A percentile compares a stretch with the other conserved stretches of the same genome.
Evolutionary conservation across 2,888 invertebrate species (phyloP).

Genomic region (Noctua pronuba): DNA sequence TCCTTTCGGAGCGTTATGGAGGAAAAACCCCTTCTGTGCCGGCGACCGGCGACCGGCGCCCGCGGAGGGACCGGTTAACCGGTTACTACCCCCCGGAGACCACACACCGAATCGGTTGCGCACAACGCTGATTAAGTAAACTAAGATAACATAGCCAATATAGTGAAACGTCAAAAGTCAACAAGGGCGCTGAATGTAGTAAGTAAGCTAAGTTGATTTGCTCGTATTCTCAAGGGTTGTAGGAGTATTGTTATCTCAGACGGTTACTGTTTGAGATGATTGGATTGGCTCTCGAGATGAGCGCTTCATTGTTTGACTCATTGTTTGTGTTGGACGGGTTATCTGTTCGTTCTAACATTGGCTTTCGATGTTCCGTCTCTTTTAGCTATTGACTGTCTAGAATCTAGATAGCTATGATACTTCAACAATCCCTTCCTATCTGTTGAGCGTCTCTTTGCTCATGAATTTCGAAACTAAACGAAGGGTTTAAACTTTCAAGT

Average conservation of each 20-base stretch:
- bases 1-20: conserved; percentile 75
- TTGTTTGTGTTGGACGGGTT: conserved; percentile 73
- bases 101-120: conserved; percentile 82
- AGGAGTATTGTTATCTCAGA: conserved; percentile 83
- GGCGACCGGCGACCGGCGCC: conserved; percentile 59
- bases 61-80: conserved; percentile 81
- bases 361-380: conserved; percentile 44
- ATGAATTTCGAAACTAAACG: not conserved
- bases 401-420: conserved; percentile 19
- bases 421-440: conserved; percentile 14
- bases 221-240: conserved; percentile 87
- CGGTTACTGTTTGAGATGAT: conserved; percentile 89
- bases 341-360: conserved; percentile 63
- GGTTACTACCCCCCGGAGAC: conserved; percentile 87
- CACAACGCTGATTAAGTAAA: conserved; percentile 89
- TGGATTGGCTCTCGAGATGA: conserved; percentile 86
- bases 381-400: conserved; percentile 41
- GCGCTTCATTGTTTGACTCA: conserved; percentile 82
- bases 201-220: conserved; percentile 86
- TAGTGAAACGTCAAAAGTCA: conserved; percentile 88
- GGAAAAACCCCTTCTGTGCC: conserved; percentile 83
- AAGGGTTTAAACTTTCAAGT: not conserved
- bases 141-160: conserved; percentile 89
- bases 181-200: conserved; percentile 87
- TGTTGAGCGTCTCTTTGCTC: not conserved